Evolutionary conservation across 2,888 invertebrate species (phyloP), one percentile per base, ranked within the genome.

Genomic region (Nomada lathburiana): DNA sequence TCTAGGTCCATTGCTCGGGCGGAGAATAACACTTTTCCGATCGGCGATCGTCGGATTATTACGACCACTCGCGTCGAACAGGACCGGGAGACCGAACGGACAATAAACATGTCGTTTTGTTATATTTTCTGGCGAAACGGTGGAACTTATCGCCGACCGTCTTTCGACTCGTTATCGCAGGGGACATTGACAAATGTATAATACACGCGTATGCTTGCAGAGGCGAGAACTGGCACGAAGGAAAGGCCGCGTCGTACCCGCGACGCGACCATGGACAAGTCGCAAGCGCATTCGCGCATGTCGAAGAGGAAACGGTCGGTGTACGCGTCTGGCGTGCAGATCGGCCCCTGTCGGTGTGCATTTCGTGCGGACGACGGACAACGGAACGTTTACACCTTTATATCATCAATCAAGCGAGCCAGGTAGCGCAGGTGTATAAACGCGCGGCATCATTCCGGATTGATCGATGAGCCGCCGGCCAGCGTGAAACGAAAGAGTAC

Each of bases 321-420:
- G 72, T 76, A 81, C 75, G 78, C 78, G 72, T 70, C 73, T 71
- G 79, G 67, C 60, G 67, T 75, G 80, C 69, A 84, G 83, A 85
- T 86, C 86, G 82, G 82, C 81, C 75, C 29, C 67, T 76, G 65
- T 69, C 64, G 65, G 75, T 57, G 69, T 77, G 71, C 76, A 62
- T 83, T 81, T 74, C 88, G 88, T 86, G 87, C 47, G 71, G 52
- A 16, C 87, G 89, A 90, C 90, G 86, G 88, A 77, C 88, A 68
- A 83, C 73, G 85, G 83, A 81, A 86, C 88, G 90, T 89, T 90
- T 88, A 87, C 90, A 88, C 83, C 87, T 84, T 86, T 89, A 90
- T 89, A 89, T 91, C 92, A 92, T 93, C 92, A 90, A 92, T 93
- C 92, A 92, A 92, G 83, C 75, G 75, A 69, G 69, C 76, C 89